Evolutionary conservation across 2,113 vertebrate species (phyloP), one percentile per base, ranked within the genome.

Genomic region (Acanthochromis polyacanthus): DNA sequence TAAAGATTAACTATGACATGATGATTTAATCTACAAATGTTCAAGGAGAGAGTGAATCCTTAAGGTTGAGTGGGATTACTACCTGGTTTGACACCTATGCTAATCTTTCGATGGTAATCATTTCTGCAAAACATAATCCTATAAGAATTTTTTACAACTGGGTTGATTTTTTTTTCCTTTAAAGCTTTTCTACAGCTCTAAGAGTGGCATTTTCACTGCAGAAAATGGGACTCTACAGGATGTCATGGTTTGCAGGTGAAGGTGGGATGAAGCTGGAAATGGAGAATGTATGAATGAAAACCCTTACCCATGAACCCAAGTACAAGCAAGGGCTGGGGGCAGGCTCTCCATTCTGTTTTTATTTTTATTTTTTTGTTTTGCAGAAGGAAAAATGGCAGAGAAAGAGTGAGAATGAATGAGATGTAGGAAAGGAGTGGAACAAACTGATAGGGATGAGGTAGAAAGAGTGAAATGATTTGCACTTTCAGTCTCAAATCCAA

Each of bases 271-370:
- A 56, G 28, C 10, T 45, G 7, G 40, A 1, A 22, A 19, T 36
- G 73, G 74, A 57, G 45, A 28, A 70, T 20, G 40, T 32, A 78
- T 82, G 73, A 84, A 57, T 81, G 71, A 82, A 81, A 78, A 88
- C 88, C 90, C 95, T 95, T 95, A 95, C 95, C 95, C 88, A 95
- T 88, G 83, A 92, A 95, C 78, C 94, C 95, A 84, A 95, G 92
- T 71, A 95, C 93, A 88, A 95, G 87, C 84, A 94, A 71, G 80
- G 94, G 93, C 88, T 94, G 93, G 57, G 95, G 92, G 60, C 95
- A 95, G 84, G 88, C 50, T 86, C 93, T 93, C 94, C 93, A 89
- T 84, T 92, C 94, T 95, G 86, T 36, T 53, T 55, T 52, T n/a
- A 14, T 2, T 38, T 63, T 66, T 36, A 1, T 36, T 36, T 36